phyloP scores from a whole-genome alignment of 2,888 invertebrate species.

The Sesia apiformis region DNA sequence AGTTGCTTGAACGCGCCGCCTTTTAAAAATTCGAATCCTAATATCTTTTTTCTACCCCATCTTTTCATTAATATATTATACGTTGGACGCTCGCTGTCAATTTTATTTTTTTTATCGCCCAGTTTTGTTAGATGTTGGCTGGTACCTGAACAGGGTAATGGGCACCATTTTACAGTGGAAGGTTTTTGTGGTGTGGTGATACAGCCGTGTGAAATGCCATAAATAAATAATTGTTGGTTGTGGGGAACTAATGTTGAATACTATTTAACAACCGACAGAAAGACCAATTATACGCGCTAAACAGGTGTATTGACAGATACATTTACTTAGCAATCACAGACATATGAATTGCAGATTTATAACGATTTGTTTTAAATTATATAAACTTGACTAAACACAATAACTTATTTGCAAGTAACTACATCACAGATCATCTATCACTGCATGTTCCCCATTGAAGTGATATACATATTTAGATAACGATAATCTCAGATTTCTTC shows the following conservation, averaged over 20 bases:
- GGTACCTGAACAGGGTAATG: slow-evolving; percentile 41
- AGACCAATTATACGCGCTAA: too few species aligned
- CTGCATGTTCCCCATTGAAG: too few species aligned
- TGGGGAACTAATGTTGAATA: slow-evolving; percentile 12
- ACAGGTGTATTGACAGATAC: too few species aligned
- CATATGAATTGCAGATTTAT: too few species aligned
- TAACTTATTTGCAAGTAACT: too few species aligned
- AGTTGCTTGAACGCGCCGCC: slow-evolving; percentile 64
- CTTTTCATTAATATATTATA: slow-evolving; percentile 70
- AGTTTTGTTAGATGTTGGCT: slow-evolving; percentile 21
- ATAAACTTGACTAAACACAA: too few species aligned
- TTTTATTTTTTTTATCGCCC: slow-evolving; percentile 39
- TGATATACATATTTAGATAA: too few species aligned
- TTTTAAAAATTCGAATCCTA: slow-evolving; percentile 59
- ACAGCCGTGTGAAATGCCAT: slow-evolving; percentile 27
- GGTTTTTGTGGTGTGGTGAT: slow-evolving; percentile 29
- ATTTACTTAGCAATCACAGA: too few species aligned
- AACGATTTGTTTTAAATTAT: too few species aligned
- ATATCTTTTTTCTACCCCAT: slow-evolving; percentile 49
- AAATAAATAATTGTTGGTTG: slow-evolving; percentile 25
- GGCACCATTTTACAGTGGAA: slow-evolving; percentile 38
- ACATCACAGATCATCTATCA: too few species aligned
- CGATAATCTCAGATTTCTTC: too few species aligned
- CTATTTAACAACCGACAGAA: slow-evolving; percentile 11
- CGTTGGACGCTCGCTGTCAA: slow-evolving; percentile 56